These are phyloP conservation scores for Zelleria hepariella DNA, from an alignment of 2,888 invertebrate genomes.

Conservation along the genomic window DNA sequence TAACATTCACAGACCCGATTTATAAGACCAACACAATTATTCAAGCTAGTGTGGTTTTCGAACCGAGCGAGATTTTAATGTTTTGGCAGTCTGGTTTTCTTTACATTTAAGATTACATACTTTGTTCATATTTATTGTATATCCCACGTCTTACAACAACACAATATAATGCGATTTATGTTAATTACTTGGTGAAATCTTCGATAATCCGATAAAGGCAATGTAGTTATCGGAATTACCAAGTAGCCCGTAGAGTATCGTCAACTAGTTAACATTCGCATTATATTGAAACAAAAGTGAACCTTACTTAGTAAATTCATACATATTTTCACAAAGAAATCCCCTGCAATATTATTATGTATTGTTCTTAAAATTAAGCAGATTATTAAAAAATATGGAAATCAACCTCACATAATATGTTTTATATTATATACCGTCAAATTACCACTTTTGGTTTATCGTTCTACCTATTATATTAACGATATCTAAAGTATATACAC, in stretches of 20 bases:
- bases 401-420: neutral
- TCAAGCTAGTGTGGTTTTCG: neutral
- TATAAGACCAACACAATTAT: neutral
- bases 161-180: neutral
- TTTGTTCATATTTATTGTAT: neutral
- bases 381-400: neutral
- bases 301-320: neutral
- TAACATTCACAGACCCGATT: neutral
- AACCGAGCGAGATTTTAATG: neutral
- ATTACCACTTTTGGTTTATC: conserved; percentile 60
- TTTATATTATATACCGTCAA: conserved; percentile 44
- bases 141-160: neutral
- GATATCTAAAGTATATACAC: conserved; percentile 9
- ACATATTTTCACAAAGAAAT: neutral
- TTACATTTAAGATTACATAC: neutral
- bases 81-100: neutral
- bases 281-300: neutral
- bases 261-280: too few species aligned
- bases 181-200: neutral
- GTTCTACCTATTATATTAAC: conserved; percentile 43
- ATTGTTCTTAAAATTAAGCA: neutral
- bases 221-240: too few species aligned
- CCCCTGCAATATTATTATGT: neutral
- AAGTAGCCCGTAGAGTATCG: too few species aligned
- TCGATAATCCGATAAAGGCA: too few species aligned